Percentiles rank a stretch among this genome's conserved stretches.
phyloP scores from a whole-genome alignment of 2,888 invertebrate genomes.

The Perizoma affinitatum region DNA sequence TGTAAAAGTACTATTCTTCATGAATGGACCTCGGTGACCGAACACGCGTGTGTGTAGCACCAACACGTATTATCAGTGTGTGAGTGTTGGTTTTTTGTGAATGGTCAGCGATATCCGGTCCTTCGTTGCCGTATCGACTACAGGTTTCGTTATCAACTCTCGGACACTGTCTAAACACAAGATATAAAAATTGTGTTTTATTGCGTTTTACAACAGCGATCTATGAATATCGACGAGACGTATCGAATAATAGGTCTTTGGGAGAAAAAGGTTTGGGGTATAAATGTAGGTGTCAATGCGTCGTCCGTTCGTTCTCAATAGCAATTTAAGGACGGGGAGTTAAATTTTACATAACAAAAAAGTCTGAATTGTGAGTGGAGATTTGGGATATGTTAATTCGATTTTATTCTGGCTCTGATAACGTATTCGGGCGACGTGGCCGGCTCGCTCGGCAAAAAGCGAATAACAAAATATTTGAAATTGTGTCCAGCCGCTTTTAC shows the following conservation, averaged over 20 bases:
- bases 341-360: constrained; percentile 71
- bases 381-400: constrained; percentile 72
- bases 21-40: constrained; percentile 75
- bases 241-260: constrained; percentile 66
- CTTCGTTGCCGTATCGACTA: constrained; percentile 73
- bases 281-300: constrained; percentile 77
- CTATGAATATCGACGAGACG: constrained; percentile 75
- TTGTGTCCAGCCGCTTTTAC: constrained; percentile 67
- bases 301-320: constrained; percentile 54
- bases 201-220: constrained; percentile 74
- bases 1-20: constrained; percentile 71
- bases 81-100: constrained; percentile 77
- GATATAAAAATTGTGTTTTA: constrained; percentile 83
- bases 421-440: constrained; percentile 65
- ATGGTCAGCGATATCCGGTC: constrained; percentile 82
- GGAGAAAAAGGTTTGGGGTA: constrained; percentile 56
- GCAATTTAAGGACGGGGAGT: constrained; percentile 67
- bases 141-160: constrained; percentile 82
- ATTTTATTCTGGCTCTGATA: constrained; percentile 63
- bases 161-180: constrained; percentile 80
- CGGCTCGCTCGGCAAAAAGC: constrained; percentile 64
- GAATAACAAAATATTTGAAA: constrained; percentile 69
- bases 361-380: constrained; percentile 57
- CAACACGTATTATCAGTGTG: constrained; percentile 49
- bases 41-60: constrained; percentile 53